Percentiles rank a stretch among this genome's conserved stretches.
These are phyloP conservation scores for Lytechinus pictus DNA, from an alignment of 35 echinoderm and acorn worm species.

Conservation along the genomic window DNA sequence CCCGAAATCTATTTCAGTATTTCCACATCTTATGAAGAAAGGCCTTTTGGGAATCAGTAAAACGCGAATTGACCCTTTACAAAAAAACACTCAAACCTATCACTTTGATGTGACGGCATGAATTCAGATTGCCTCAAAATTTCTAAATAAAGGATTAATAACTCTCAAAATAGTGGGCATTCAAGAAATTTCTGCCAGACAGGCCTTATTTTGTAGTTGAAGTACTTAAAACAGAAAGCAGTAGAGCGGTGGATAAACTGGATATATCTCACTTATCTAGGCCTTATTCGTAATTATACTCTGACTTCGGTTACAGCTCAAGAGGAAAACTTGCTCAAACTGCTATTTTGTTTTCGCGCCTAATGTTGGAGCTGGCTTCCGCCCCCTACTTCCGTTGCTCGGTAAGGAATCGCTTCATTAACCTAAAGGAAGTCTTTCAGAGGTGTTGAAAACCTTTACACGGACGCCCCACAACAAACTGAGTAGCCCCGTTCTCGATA, in stretches of 20 bases:
- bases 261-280: background rate
- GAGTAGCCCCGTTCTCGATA: background rate
- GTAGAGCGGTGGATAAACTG: background rate
- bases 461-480: background rate
- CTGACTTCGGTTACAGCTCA: background rate
- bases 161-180: too few relatives aligned
- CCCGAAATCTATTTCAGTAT: background rate
- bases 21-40: background rate
- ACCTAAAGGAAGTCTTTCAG: background rate
- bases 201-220: background rate
- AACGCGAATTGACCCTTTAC: background rate
- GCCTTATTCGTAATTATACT: background rate
- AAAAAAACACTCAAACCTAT: background rate
- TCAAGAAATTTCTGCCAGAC: background rate
- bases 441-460: background rate
- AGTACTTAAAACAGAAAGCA: background rate
- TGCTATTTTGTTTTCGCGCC: background rate
- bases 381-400: background rate
- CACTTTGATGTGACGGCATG: background rate
- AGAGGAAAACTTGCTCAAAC: background rate
- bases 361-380: background rate
- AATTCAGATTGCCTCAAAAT: background rate
- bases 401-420: background rate
- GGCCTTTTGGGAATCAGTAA: background rate
- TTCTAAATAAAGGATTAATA: too few relatives aligned